phyloP scores from a whole-genome alignment of 2,113 vertebrate genomes.

The Macrotus californicus region DNA sequence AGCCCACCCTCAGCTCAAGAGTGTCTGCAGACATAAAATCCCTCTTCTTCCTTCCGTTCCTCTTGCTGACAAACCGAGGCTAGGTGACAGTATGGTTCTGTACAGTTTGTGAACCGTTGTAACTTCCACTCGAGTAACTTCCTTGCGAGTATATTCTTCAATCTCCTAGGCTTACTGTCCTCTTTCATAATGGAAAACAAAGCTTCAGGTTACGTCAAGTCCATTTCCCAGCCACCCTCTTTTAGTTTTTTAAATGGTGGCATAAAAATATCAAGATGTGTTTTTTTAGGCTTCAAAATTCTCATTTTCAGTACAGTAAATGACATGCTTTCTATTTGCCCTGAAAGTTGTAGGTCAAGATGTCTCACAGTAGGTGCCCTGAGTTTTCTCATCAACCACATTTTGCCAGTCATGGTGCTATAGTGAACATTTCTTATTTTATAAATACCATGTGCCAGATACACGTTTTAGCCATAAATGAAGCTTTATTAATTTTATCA shows the following conservation, averaged over 20 bases:
- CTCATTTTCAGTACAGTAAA: neutral
- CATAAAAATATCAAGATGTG: neutral
- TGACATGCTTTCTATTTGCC: neutral
- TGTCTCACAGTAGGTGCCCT: neutral
- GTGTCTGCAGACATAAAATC: neutral
- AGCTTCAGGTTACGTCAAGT: neutral
- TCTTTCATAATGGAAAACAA: neutral
- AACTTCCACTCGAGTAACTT: neutral
- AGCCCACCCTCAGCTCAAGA: neutral
- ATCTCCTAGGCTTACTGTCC: neutral
- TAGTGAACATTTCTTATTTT: neutral
- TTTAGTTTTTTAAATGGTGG: neutral
- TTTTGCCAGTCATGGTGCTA: neutral
- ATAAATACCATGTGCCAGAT: neutral
- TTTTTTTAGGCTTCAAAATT: neutral
- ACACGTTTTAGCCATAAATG: neutral
- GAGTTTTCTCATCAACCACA: neutral
- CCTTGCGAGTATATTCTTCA: neutral
- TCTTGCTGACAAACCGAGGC: neutral
- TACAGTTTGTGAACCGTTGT: neutral
- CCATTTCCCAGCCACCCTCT: neutral
- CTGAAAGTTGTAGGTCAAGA: neutral
- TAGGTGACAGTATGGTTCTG: neutral
- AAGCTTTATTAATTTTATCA: neutral
- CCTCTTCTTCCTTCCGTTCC: neutral